Evolutionary conservation across 2,888 invertebrate species (phyloP).

Genomic region (Cylloceria caligata): DNA sequence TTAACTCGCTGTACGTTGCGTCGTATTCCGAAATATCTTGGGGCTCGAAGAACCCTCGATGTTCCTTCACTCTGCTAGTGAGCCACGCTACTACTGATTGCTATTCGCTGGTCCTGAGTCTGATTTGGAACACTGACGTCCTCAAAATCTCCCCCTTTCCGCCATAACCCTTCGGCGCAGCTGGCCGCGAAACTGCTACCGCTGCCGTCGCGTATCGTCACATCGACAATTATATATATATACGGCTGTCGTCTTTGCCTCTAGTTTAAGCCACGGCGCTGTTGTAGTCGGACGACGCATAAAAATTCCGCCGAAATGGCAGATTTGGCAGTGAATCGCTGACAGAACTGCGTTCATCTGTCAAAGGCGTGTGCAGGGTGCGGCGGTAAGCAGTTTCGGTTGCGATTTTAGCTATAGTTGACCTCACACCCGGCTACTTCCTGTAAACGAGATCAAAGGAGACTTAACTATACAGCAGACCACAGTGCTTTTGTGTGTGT

Average conservation of each 20-base stretch:
- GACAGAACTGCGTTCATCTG: neutral
- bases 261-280: neutral
- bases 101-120: too few species aligned
- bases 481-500: neutral
- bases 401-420: neutral
- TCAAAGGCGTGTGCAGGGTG: neutral
- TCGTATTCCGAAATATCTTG: constrained; percentile 10
- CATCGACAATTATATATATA: neutral
- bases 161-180: too few species aligned
- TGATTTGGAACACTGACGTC: constrained; percentile 17
- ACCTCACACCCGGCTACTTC: neutral
- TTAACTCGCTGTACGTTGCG: neutral
- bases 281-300: neutral
- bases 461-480: neutral
- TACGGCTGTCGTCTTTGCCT: neutral
- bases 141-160: neutral
- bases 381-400: neutral
- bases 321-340: neutral
- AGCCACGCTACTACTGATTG: constrained; percentile 5
- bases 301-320: constrained; percentile 18
- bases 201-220: neutral
- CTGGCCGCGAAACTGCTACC: too few species aligned
- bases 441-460: neutral
- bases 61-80: neutral
- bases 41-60: neutral